Evolutionary conservation across 1,140 invertebrate genomes (phyloP).

Genomic region (Bombus impatiens): DNA sequence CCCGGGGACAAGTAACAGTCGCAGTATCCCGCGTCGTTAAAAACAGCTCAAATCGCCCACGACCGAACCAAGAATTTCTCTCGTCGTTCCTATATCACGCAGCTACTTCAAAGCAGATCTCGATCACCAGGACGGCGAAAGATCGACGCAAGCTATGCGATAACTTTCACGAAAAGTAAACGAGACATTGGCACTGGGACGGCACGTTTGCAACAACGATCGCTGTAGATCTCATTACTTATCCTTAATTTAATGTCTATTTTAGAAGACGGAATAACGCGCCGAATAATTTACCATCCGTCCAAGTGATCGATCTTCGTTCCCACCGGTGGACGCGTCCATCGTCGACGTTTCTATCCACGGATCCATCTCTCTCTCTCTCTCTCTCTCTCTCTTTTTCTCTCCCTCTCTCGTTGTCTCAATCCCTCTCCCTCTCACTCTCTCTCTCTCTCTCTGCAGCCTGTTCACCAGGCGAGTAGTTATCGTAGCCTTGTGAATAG

Average conservation of each 20-base stretch:
- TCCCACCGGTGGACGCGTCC: background rate
- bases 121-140: constrained; percentile 4
- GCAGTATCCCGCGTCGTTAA: background rate
- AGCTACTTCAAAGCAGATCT: background rate
- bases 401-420: background rate
- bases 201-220: constrained; percentile 49
- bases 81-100: too few relatives aligned
- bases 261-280: constrained; percentile 52
- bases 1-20: background rate
- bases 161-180: constrained; percentile 54
- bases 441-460: too few relatives aligned
- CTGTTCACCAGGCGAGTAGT: background rate
- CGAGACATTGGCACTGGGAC: constrained; percentile 50
- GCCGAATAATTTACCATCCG: constrained; percentile 23
- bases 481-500: constrained; percentile 1
- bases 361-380: background rate
- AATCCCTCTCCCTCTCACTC: background rate
- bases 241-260: constrained; percentile 53
- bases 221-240: constrained; percentile 44
- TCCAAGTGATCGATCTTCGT: constrained; percentile 24
- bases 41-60: too few relatives aligned
- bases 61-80: too few relatives aligned
- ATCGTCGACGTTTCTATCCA: background rate
- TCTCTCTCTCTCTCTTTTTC: too few relatives aligned
- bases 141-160: constrained; percentile 39